phyloP scores from a whole-genome alignment of 37 sponge, comb jelly and placozoan species.

The Cliona cf. orientalis region DNA sequence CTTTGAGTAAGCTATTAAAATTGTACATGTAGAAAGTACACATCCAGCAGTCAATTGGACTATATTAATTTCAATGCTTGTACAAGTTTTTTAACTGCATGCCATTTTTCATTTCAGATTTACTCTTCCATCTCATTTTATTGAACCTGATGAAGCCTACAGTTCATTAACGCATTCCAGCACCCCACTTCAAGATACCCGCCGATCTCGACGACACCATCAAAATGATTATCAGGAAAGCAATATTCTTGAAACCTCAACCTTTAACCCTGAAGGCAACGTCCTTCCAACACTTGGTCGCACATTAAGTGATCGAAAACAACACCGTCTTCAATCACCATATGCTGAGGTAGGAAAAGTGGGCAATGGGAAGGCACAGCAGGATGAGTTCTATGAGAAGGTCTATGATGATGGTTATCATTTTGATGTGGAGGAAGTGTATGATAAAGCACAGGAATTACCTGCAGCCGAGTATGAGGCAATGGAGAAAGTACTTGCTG shows the following conservation, averaged over 20 bases:
- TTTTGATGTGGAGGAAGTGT: neutral
- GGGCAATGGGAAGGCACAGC: neutral
- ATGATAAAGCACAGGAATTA: neutral
- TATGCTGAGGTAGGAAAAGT: no score
- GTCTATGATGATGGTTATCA: neutral
- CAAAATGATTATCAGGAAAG: neutral
- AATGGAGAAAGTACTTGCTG: neutral
- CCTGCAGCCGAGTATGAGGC: neutral
- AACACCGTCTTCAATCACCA: neutral
- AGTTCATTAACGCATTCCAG: no score
- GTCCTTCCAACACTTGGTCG: neutral
- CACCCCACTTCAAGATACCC: no score
- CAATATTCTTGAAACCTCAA: neutral
- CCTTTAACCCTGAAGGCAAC: slow-evolving; percentile 1
- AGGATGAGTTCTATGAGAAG: slow-evolving; percentile 4
- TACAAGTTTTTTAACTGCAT: no score
- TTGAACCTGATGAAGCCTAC: no score
- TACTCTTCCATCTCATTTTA: no score
- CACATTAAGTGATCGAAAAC: neutral
- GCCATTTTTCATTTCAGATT: no score
- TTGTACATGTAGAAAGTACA: no score
- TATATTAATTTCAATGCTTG: no score
- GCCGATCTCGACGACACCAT: no score
- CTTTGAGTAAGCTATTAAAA: no score
- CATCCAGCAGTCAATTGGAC: no score